phyloP scores from a whole-genome alignment of 2,797 vertebrate species.

The Calcarius lapponicus region DNA sequence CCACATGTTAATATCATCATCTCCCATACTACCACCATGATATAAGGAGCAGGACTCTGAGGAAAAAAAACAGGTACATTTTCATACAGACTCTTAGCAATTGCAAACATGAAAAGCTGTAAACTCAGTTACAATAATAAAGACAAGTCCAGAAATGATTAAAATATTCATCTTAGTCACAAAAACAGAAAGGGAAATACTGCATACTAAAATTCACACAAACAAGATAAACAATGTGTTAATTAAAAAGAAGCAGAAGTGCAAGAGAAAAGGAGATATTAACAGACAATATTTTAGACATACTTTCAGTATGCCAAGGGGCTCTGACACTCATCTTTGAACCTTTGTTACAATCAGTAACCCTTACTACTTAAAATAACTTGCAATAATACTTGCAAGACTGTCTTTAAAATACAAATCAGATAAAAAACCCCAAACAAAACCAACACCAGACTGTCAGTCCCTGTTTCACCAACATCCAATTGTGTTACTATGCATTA shows the following conservation, averaged over 20 bases:
- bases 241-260: conserved; percentile 30
- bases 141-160: background rate
- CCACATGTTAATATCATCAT: conserved; percentile 74
- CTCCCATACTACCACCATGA: conserved; percentile 53
- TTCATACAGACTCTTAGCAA: background rate
- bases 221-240: conserved; percentile 15
- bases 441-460: background rate
- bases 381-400: background rate
- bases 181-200: conserved; percentile 22
- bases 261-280: conserved; percentile 48
- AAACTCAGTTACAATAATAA: background rate
- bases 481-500: background rate
- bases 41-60: conserved; percentile 72
- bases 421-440: background rate
- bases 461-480: background rate
- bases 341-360: background rate
- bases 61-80: conserved; percentile 35
- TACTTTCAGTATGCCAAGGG: background rate
- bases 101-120: background rate
- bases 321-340: background rate
- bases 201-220: conserved; percentile 13
- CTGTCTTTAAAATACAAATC: background rate
- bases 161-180: background rate
- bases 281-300: conserved; percentile 8
- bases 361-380: background rate